Base-by-base conservation (phyloP, 2,888 invertebrate genomes). In the Pristionchus japonicus region DNA sequence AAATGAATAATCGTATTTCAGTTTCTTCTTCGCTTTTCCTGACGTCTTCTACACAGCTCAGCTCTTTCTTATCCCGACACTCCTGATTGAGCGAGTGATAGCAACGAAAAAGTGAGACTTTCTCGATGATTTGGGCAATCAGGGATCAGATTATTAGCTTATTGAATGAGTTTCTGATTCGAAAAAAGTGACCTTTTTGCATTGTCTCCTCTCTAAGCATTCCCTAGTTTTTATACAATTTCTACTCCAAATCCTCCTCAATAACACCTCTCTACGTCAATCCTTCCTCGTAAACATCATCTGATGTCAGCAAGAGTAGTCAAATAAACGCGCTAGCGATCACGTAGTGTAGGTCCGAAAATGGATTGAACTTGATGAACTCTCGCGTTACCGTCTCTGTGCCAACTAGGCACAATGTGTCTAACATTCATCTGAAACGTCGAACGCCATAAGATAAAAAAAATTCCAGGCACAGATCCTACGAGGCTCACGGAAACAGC, bases 11-110 rank as follows among this genome's bases (percentile, higher is more conserved):
- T 34, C 27, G 52, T 11, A 1, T 84, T 85, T 27, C 85, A 85
- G 85, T 31, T 85, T 85, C 43, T 85, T 64, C 64, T 85, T 85
- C 64, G 85, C 85, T 0, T 85, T 85, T 43, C 85, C 85, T 9
- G 85, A 85, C 27, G 85, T 85, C 0, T 85, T 85, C 85, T 85
- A 85, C 85, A 85, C 85, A 3, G 37, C 85, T 11, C 43, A 64
- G 64, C 57, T 85, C 40, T 85, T 85, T 11, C 43, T 85, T 40
- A 85, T 64, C 34, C 61, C 64, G 0, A 64, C 61, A 1, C 27
- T 85, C 11, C 40, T 85, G 27, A 85, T 85, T 15, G 85, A 85
- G 43, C 23, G 85, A 13, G 64, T 47, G 85, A 47, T 85, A 17
- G 85, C 85, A n/a, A 85, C 85, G 0, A 85, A 64, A 15, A 40